These are phyloP conservation scores for Paradoxurus hermaphroditus DNA, from an alignment of 2,113 vertebrate species.

Conservation along the genomic window DNA sequence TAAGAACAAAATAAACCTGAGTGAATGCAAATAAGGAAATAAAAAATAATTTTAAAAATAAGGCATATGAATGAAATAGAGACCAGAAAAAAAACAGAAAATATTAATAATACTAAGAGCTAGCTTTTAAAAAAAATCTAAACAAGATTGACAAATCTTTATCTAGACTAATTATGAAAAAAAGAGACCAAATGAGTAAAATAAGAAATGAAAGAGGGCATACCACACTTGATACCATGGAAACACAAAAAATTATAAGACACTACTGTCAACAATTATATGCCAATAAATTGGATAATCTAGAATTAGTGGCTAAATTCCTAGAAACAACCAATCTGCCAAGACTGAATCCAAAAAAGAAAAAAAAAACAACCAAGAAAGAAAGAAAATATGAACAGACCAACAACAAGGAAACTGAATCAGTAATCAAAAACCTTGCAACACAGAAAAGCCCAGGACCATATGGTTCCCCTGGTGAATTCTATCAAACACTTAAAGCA, in stretches of 20 bases:
- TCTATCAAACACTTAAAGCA: neutral
- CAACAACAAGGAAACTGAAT: neutral
- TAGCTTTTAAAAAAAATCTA: neutral
- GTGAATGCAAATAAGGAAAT: neutral
- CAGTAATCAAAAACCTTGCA: neutral
- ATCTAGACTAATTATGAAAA: neutral
- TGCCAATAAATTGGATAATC: neutral
- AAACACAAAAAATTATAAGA: neutral
- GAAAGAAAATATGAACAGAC: neutral
- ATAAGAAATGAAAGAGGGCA: neutral
- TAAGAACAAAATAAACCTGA: neutral
- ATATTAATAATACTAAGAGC: neutral
- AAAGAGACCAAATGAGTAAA: neutral
- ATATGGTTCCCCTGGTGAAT: neutral
- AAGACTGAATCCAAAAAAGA: neutral
- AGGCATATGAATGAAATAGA: neutral
- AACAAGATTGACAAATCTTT: neutral
- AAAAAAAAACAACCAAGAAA: neutral
- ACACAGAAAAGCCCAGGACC: neutral
- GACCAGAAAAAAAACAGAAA: neutral
- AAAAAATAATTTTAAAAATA: neutral
- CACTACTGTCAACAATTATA: neutral
- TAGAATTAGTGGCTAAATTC: neutral
- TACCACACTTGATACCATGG: neutral
- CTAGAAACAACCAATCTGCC: neutral